phyloP scores from a whole-genome alignment of 2,797 vertebrate genomes.

The Avahi laniger region DNA sequence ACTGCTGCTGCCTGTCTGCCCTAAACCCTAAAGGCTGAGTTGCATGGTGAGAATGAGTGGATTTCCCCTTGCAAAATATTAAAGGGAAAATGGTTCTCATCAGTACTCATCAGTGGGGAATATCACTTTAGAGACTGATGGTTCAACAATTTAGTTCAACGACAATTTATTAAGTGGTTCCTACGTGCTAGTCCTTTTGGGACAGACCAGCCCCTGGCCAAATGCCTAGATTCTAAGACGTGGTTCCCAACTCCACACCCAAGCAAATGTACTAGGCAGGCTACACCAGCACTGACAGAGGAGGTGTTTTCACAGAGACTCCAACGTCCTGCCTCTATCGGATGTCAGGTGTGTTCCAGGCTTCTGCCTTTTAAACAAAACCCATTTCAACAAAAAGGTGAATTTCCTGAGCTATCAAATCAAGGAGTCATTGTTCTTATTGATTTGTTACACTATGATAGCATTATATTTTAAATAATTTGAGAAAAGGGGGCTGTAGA shows the following conservation, averaged over 20 bases:
- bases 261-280: background rate
- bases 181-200: background rate
- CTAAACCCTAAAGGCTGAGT: background rate
- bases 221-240: background rate
- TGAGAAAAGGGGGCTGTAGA: background rate
- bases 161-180: background rate
- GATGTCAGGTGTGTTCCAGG: background rate
- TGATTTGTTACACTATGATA: background rate
- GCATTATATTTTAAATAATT: background rate
- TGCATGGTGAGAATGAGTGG: background rate
- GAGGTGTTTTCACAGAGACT: background rate
- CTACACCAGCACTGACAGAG: background rate
- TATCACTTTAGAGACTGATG: background rate
- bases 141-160: background rate
- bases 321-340: background rate
- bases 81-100: background rate
- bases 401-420: background rate
- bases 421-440: background rate
- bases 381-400: background rate
- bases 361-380: slow-evolving; percentile 8
- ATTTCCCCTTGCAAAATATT: background rate
- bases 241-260: background rate
- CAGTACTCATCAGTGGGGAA: background rate
- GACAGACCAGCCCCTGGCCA: background rate
- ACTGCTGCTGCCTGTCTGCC: background rate